Evolutionary conservation across 2,113 vertebrate genomes (phyloP), one percentile per base, ranked within the genome.

Genomic region (Boulengeromyrus knoepffleri): DNA sequence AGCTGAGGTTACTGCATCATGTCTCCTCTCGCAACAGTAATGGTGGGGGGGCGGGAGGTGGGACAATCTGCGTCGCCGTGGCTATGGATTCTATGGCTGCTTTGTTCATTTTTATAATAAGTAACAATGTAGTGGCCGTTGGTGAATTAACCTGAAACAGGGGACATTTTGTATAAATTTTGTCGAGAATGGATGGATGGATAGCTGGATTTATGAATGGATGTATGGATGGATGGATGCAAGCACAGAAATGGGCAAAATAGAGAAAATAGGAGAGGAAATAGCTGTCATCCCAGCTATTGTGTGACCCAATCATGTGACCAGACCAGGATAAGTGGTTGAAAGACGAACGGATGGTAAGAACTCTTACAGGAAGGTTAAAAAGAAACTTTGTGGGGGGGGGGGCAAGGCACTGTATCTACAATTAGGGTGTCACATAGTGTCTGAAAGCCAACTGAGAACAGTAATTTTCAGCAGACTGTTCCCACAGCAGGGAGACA

Each of bases 401-500:
- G 36, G 15, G 70, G n/a, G 70, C 12, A 36, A 39, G 5, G 70
- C 70, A 17, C 27, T 13, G 6, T 19, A 17, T 77, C 70, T 77
- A 36, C 70, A 77, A 39, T 77, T 77, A 77, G 70, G 31, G 70
- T 39, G 27, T 39, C 70, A 77, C 70, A 27, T n/a, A 66, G 58
- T 66, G n/a, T 66, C 62, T 66, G 62, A 66, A 66, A 66, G 62
- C 62, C 62, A 77, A 39, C 70, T 42, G 70, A 77, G 70, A 77
- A 77, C 70, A 77, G 62, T 66, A 66, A 66, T 77, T 77, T 77
- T 77, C 70, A 39, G 70, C 70, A 77, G 70, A 77, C 70, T 77
- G 70, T 15, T 77, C 70, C 17, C 70, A 77, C 70, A 77, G 62
- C 70, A 39, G 70, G 36, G 70, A 39, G 70, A 77, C 70, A 15